Conservation (phyloP, 2,113 vertebrate genomes). For the Corythornis cristatus region DNA sequence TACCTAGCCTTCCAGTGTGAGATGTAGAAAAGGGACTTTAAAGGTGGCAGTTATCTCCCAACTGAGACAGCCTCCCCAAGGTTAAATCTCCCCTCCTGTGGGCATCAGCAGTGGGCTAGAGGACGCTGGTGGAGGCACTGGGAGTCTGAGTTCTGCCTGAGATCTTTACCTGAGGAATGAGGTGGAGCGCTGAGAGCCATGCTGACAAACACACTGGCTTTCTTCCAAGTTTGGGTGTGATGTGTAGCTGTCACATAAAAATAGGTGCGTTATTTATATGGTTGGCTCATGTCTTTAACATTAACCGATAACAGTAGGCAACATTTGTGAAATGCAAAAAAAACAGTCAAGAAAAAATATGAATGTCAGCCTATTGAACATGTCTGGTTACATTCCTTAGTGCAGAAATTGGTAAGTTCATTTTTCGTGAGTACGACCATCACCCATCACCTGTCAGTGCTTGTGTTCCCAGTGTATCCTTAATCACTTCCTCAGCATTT, state of each 20-base stretch:
- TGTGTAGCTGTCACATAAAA: background rate
- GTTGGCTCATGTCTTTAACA: background rate
- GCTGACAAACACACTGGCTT: background rate
- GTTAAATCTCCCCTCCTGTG: background rate
- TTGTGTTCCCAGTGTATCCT: background rate
- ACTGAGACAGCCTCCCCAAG: background rate
- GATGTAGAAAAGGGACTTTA: background rate
- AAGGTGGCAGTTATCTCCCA: background rate
- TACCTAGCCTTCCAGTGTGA: background rate
- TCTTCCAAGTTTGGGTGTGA: background rate
- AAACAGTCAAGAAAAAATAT: background rate
- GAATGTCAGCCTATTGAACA: background rate
- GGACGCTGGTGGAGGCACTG: background rate
- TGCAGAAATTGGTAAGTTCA: background rate
- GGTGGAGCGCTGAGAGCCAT: background rate
- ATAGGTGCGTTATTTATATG: background rate
- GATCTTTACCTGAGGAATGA: background rate
- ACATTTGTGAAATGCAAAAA: background rate
- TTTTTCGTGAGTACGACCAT: background rate
- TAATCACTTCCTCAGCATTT: background rate
- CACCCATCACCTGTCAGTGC: fast-evolving
- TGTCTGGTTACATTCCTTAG: background rate
- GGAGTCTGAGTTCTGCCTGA: background rate
- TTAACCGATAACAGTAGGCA: background rate
- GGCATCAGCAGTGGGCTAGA: background rate